Base-by-base conservation (phyloP, 2,113 vertebrate species). In the Lichenostomus cassidix region DNA sequence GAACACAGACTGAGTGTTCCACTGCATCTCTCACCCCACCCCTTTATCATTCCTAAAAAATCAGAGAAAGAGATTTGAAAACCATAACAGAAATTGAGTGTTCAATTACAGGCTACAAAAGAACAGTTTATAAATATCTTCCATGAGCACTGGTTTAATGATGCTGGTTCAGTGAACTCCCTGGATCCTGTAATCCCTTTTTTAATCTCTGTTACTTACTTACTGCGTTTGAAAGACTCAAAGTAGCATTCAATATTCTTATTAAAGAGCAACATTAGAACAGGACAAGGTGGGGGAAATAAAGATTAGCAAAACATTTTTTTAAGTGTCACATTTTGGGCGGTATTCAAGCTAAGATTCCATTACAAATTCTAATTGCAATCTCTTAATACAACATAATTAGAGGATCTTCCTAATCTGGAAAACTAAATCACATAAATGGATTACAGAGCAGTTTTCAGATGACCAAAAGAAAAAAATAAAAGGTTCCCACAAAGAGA, bases 351-450 rank as follows among this genome's bases (percentile, higher is more conserved):
- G 15, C 7, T 70, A 79, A 87, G 41, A 92, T 79, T 77, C 58
- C 17, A 70, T 91, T 87, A 73, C 37, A 89, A 91, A 92, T 44
- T 91, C 53, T 74, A 92, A 90, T 71, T 77, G 44, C 55, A 91
- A 64, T 68, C 63, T 86, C 82, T 92, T 92, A 95, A 84, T 81
- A 79, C 73, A 94, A 81, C 25, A 37, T 80, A 67, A 92, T 94
- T 96, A 95, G 47, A 91, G 37, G 92, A 96, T 87, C 68, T 83
- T 94, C 87, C 67, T 97, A 96, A 97, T 92, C 92, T 96, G 87
- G 69, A 94, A 96, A 96, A 92, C 59, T 75, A 94, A 97, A 96
- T 92, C 89, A 75, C 80, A 89, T 96, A 95, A 97, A 96, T 84
- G 92, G 92, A 96, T 95, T 96, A 77, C 58, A 92, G 87, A 82